These are phyloP conservation scores for Philhelius pedissequus DNA, from an alignment of 2,888 invertebrate species.

Conservation along the genomic window DNA sequence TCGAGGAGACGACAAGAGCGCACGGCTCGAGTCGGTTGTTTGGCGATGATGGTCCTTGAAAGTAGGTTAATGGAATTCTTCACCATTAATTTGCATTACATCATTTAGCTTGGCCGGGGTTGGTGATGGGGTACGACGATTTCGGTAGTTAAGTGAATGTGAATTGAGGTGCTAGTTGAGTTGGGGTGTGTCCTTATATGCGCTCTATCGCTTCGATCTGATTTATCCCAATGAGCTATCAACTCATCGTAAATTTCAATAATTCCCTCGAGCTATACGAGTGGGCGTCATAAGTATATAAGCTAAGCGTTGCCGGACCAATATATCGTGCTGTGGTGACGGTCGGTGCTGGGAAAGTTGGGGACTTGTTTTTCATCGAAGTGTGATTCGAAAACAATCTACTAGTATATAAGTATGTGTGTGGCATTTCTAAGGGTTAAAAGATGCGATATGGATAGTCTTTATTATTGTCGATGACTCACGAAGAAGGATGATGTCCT, in stretches of 20 bases:
- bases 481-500: neutral
- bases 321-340: neutral
- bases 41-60: slow-evolving; percentile 28
- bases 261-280: slow-evolving; percentile 34
- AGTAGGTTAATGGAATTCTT: slow-evolving; percentile 60
- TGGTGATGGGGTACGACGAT: neutral
- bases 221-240: slow-evolving; percentile 62
- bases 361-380: slow-evolving; percentile 8
- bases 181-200: neutral
- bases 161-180: neutral
- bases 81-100: slow-evolving; percentile 62
- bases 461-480: neutral
- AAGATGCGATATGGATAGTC: neutral
- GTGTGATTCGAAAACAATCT: slow-evolving; percentile 52
- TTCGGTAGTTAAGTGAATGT: neutral
- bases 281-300: slow-evolving; percentile 41
- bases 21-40: neutral
- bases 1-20: neutral
- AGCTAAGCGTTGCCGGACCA: slow-evolving; percentile 8
- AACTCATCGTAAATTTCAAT: slow-evolving; percentile 66
- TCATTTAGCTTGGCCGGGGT: slow-evolving; percentile 9
- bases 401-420: neutral
- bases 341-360: neutral
- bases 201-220: slow-evolving; percentile 61
- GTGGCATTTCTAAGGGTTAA: neutral